These are phyloP conservation scores for Danio kyathit DNA, from an alignment of 2,797 vertebrate genomes.

Conservation along the genomic window DNA sequence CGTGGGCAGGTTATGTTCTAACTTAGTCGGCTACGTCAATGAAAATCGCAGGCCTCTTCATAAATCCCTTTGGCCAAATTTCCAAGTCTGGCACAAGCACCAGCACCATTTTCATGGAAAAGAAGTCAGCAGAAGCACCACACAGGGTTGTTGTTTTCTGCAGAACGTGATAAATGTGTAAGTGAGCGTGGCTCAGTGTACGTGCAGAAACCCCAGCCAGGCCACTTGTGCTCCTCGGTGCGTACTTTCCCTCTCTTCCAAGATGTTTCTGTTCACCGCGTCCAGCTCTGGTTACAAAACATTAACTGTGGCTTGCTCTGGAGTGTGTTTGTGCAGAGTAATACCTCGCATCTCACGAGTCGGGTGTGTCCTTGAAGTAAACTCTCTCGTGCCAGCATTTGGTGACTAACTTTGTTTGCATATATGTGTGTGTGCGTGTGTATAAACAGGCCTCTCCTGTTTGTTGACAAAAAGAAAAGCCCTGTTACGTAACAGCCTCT, in stretches of 20 bases:
- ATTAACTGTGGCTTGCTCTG: slow-evolving; percentile 6
- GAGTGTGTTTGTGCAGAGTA: slow-evolving; percentile 21
- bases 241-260: slow-evolving; percentile 9
- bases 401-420: slow-evolving; percentile 17
- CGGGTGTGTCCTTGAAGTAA: slow-evolving; percentile 41
- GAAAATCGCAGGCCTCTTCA: background rate
- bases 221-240: background rate
- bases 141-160: slow-evolving; percentile 17
- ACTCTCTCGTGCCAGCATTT: slow-evolving; percentile 46
- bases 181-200: background rate
- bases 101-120: background rate
- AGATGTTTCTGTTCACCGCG: background rate
- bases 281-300: slow-evolving; percentile 31
- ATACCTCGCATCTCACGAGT: slow-evolving; percentile 42
- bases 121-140: background rate
- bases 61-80: background rate
- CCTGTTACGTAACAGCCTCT: slow-evolving; percentile 72
- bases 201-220: slow-evolving; percentile 23
- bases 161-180: slow-evolving; percentile 1
- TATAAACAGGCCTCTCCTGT: slow-evolving; percentile 51
- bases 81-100: background rate
- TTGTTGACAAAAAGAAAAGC: slow-evolving; percentile 69
- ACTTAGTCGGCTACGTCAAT: background rate
- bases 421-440: slow-evolving; percentile 51
- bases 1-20: background rate